These are phyloP conservation scores for Loris lydekkerianus DNA, from an alignment of 2,797 vertebrate genomes.

Conservation along the genomic window DNA sequence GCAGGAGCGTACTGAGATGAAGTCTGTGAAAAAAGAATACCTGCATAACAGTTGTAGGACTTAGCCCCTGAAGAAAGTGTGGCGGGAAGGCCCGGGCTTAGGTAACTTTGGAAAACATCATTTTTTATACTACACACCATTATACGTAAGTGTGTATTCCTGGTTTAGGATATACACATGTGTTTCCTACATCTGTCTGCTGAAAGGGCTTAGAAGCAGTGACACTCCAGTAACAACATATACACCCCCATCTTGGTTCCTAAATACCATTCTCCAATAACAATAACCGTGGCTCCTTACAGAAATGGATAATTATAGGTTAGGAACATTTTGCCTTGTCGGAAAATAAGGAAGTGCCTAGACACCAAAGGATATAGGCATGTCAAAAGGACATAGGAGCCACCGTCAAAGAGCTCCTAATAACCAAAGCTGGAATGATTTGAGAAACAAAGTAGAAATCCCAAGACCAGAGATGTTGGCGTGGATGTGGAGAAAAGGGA, in stretches of 20 bases:
- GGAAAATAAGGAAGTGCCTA: conserved; percentile 60
- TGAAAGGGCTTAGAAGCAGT: neutral
- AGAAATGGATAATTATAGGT: conserved; percentile 45
- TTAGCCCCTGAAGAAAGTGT: neutral
- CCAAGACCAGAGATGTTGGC: too few relatives aligned
- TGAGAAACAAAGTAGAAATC: conserved; percentile 8
- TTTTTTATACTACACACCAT: neutral
- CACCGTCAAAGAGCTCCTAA: conserved; percentile 15
- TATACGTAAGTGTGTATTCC: neutral
- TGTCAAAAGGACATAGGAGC: neutral
- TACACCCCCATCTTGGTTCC: neutral
- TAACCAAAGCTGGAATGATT: conserved; percentile 40
- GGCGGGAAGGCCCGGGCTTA: neutral
- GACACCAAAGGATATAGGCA: conserved; percentile 39
- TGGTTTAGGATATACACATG: neutral
- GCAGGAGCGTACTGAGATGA: neutral
- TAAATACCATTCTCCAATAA: neutral
- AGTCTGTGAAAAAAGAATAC: neutral
- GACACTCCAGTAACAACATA: neutral
- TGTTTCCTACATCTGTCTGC: conserved; percentile 1
- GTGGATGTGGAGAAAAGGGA: too few relatives aligned
- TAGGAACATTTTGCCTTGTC: conserved; percentile 11
- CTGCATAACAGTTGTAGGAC: neutral
- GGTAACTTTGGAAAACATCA: conserved; percentile 4
- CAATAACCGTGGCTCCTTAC: conserved; percentile 5